Evolutionary conservation across 2,113 vertebrate species (phyloP).

Genomic region (Bubo bubo): DNA sequence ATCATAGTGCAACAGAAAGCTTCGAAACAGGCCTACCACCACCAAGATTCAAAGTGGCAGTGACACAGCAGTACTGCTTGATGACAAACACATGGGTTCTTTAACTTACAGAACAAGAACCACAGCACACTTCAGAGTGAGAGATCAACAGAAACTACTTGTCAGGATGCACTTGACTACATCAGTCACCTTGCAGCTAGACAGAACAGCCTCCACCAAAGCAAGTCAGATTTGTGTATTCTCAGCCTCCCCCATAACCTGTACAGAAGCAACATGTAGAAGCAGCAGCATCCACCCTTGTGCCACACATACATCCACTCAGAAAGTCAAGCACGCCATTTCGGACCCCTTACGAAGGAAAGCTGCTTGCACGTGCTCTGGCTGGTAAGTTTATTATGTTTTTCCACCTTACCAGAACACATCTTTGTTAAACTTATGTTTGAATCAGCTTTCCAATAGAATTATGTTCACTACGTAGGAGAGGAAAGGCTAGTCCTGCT

Average conservation of each 20-base stretch:
- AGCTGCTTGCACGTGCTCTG: rapidly evolving
- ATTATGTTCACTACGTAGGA: rapidly evolving
- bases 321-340: rapidly evolving
- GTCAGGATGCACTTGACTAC: rapidly evolving
- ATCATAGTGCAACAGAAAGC: neutral
- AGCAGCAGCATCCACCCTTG: neutral
- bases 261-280: rapidly evolving
- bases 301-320: rapidly evolving
- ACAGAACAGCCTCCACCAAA: neutral
- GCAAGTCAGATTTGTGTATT: rapidly evolving
- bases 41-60: neutral
- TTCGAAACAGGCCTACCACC: neutral
- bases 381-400: neutral
- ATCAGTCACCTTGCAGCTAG: neutral
- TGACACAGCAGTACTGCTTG: neutral
- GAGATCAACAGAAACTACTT: neutral
- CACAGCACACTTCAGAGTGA: neutral
- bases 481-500: neutral
- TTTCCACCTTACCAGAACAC: neutral
- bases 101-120: neutral
- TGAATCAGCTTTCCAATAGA: neutral
- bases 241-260: rapidly evolving
- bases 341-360: neutral
- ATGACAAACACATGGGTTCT: neutral
- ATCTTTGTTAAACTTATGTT: neutral